Percentiles rank a stretch among this genome's conserved stretches.
Evolutionary conservation across 2,888 invertebrate genomes (phyloP).

Genomic region (Scaptomyza cyrtandrae): DNA sequence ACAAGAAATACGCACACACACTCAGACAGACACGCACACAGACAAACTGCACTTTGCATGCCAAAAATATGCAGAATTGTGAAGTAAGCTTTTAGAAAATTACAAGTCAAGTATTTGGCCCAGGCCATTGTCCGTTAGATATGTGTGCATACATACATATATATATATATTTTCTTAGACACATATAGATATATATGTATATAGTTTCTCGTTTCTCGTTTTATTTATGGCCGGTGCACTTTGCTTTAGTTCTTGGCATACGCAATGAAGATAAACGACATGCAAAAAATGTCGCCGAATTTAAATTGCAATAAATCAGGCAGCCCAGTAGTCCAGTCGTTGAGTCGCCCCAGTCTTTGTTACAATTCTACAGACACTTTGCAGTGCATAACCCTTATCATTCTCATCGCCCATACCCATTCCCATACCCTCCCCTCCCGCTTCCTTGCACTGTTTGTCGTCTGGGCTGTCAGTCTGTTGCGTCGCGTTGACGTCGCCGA

Average conservation of each 20-base stretch:
- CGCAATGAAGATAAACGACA: slow-evolving; percentile 81
- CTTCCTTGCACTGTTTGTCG: neutral
- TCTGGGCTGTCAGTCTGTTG: slow-evolving; percentile 51
- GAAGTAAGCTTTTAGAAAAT: slow-evolving; percentile 77
- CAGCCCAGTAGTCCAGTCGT: slow-evolving; percentile 45
- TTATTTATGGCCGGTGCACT: slow-evolving; percentile 71
- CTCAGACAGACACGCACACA: slow-evolving; percentile 16
- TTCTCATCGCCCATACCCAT: no score
- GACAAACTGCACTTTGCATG: slow-evolving; percentile 63
- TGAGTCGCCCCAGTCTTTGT: no score
- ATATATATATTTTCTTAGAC: slow-evolving; percentile 13
- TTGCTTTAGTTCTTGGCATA: slow-evolving; percentile 69
- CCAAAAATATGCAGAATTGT: slow-evolving; percentile 71
- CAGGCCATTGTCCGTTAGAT: slow-evolving; percentile 21
- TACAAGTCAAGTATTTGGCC: slow-evolving; percentile 68
- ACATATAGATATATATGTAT: slow-evolving; percentile 45
- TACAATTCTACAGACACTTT: slow-evolving; percentile 4
- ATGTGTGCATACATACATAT: slow-evolving; percentile 11
- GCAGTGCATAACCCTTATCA: neutral
- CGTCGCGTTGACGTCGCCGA: slow-evolving; percentile 50
- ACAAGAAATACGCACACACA: slow-evolving; percentile 9
- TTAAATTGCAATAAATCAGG: slow-evolving; percentile 80
- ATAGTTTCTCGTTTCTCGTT: slow-evolving; percentile 35
- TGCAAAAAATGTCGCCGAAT: slow-evolving; percentile 79
- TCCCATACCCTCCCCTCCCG: neutral